Base-by-base conservation (phyloP, 2,888 invertebrate species). In the Nowickia ferox region DNA sequence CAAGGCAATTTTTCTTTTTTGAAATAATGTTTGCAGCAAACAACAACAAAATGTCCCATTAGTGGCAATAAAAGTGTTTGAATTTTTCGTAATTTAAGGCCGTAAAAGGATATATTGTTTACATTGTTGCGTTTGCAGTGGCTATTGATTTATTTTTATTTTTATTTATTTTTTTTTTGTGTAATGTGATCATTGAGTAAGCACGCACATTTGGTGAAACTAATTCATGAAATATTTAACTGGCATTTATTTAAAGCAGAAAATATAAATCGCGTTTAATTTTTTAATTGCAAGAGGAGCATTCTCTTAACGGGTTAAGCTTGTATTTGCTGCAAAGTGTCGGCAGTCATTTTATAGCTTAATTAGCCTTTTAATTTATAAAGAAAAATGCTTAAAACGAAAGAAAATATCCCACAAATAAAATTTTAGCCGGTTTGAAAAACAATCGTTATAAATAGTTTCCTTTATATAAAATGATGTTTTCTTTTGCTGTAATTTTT, bases 361-460 rank as follows among this genome's bases (percentile, higher is more conserved):
- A 83, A 77, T 83, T 83, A 72, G 57, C 17, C 44, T 66, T n/a
- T 71, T 63, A 42, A 63, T 38, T 42, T 69, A 19, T n/a, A 44
- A 61, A 53, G 40, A 53, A 61, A 53, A 71, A 63, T 76, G 19
- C 53, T 15, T 13, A 15, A 68, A 19, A 30, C 5, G 0, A 30
- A 17, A 68, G 5, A 17, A 66, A 66, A 74, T 66, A 68, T 61
- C 68, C 10, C 59, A 72, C 71, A 81, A 75, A 72, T 81, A 46
- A 68, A 75, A 75, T 61, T n/a, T 78, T 74, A 78, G 72, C 66
- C 77, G 65, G 83, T 77, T 83, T 83, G 65, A 51, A 83, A 72
- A 65, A 59, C 46, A 77, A 65, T 71, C 83, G 30, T 77, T 78
- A 84, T 84, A 72, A 84, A 84, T 84, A 72, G 83, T 78, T 78